Evolutionary conservation across 2,888 invertebrate genomes (phyloP).

Genomic region (Toxonevra muliebris): DNA sequence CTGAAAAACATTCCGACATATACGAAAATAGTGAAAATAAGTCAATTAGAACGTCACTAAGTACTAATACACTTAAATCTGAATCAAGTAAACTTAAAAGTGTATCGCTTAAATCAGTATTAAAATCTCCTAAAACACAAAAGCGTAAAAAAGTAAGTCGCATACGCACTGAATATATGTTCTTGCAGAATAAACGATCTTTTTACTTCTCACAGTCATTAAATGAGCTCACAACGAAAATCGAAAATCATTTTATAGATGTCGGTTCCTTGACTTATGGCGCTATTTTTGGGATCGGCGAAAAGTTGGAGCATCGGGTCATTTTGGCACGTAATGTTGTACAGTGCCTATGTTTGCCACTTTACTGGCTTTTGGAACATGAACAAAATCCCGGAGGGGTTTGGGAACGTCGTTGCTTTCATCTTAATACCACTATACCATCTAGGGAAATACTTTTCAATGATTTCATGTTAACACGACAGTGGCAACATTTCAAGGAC

Average conservation of each 20-base stretch:
- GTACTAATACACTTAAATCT: too few species aligned
- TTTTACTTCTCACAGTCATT: too few species aligned
- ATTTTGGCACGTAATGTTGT: slow-evolving; percentile 73
- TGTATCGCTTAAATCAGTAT: too few species aligned
- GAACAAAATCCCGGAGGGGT: slow-evolving; percentile 61
- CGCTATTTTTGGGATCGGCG: slow-evolving; percentile 74
- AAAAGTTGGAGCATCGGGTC: slow-evolving; percentile 73
- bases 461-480: slow-evolving; percentile 52
- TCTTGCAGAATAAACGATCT: too few species aligned
- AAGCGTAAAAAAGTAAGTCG: neutral
- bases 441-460: slow-evolving; percentile 55
- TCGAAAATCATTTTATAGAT: slow-evolving; percentile 60
- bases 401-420: slow-evolving; percentile 60
- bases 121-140: neutral
- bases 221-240: slow-evolving; percentile 12
- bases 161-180: too few species aligned
- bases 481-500: slow-evolving; percentile 59
- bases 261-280: slow-evolving; percentile 59
- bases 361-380: slow-evolving; percentile 73
- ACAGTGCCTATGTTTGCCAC: slow-evolving; percentile 75
- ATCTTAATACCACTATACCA: slow-evolving; percentile 58
- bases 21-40: too few species aligned
- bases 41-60: too few species aligned
- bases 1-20: neutral
- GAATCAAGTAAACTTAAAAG: too few species aligned